phyloP scores from a whole-genome alignment of 2,797 vertebrate species.

The Gambusia yucatana region DNA sequence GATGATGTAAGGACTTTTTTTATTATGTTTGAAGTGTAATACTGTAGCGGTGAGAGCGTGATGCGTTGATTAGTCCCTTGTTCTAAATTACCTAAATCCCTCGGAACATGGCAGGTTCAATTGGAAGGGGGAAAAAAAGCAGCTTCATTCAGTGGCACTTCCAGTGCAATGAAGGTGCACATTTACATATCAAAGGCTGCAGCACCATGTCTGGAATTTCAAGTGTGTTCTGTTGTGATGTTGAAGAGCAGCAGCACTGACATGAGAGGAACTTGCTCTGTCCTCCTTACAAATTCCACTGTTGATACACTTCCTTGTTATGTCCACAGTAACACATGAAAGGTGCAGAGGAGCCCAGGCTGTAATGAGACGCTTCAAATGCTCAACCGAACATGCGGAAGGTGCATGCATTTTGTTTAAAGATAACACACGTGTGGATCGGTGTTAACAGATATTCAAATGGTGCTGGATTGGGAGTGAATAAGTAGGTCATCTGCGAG shows the following conservation, averaged over 20 bases:
- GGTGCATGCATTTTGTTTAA: slow-evolving; percentile 26
- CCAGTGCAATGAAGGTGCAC: slow-evolving; percentile 83
- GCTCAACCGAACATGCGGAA: slow-evolving; percentile 33
- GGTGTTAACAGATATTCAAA: slow-evolving; percentile 32
- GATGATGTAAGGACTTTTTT: slow-evolving; percentile 23
- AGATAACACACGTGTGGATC: slow-evolving; percentile 26
- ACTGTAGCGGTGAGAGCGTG: slow-evolving; percentile 42
- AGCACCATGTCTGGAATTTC: slow-evolving; percentile 77
- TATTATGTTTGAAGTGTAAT: slow-evolving; percentile 25
- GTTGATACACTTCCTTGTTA: slow-evolving; percentile 67
- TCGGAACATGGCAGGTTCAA: slow-evolving; percentile 63
- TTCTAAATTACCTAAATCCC: slow-evolving; percentile 67
- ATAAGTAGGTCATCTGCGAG: slow-evolving; percentile 68
- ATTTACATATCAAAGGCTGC: slow-evolving; percentile 86
- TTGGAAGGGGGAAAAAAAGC: slow-evolving; percentile 50
- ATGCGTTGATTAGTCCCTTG: slow-evolving; percentile 64
- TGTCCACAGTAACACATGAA: slow-evolving; percentile 42
- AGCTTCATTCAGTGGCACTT: slow-evolving; percentile 75
- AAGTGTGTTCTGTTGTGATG: slow-evolving; percentile 81
- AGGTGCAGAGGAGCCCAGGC: slow-evolving; percentile 31
- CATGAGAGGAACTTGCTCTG: slow-evolving; percentile 73
- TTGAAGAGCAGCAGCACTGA: slow-evolving; percentile 77
- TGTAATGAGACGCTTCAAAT: slow-evolving; percentile 56
- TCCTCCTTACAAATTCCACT: slow-evolving; percentile 69
- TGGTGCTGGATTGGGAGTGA: slow-evolving; percentile 13